Percentiles rank a stretch among this genome's conserved stretches.
Conservation (phyloP, 2,888 invertebrate species). For the Meiosimyza platycephala region DNA sequence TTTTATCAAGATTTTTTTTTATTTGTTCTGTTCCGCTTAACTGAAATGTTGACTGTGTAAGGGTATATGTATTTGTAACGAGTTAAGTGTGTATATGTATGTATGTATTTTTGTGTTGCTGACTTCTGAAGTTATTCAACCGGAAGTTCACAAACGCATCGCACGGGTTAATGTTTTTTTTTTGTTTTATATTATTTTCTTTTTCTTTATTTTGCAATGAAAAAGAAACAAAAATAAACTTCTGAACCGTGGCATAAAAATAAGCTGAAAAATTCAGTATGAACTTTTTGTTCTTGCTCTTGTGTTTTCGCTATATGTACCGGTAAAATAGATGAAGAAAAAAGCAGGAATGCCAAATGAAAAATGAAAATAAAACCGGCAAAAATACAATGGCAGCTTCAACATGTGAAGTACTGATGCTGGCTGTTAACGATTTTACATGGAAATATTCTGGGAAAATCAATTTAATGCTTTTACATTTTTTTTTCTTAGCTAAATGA, state of each 20-base stretch:
- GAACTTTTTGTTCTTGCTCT: neutral
- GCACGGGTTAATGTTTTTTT: constrained; percentile 34
- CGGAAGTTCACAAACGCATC: constrained; percentile 58
- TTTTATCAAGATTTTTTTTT: constrained; percentile 2
- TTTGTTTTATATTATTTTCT: constrained; percentile 32
- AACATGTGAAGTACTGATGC: no score
- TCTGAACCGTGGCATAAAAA: constrained; percentile 35
- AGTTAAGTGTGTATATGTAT: constrained; percentile 3
- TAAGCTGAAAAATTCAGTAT: constrained; percentile 32
- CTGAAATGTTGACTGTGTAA: neutral
- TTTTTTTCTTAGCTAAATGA: neutral
- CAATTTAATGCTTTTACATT: constrained; percentile 1
- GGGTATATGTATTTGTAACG: no score
- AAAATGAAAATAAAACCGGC: constrained; percentile 14
- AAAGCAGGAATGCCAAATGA: constrained; percentile 16
- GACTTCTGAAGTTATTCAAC: constrained; percentile 59
- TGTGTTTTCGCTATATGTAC: neutral
- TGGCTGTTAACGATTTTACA: no score
- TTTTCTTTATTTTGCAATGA: constrained; percentile 40
- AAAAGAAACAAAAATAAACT: constrained; percentile 32
- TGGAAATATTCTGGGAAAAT: neutral
- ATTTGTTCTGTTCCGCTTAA: neutral
- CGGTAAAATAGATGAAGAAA: constrained; percentile 21
- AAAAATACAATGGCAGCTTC: neutral
- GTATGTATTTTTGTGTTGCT: constrained; percentile 34